Base-by-base conservation (phyloP, 2,797 vertebrate species). In the Acipenser ruthenus region DNA sequence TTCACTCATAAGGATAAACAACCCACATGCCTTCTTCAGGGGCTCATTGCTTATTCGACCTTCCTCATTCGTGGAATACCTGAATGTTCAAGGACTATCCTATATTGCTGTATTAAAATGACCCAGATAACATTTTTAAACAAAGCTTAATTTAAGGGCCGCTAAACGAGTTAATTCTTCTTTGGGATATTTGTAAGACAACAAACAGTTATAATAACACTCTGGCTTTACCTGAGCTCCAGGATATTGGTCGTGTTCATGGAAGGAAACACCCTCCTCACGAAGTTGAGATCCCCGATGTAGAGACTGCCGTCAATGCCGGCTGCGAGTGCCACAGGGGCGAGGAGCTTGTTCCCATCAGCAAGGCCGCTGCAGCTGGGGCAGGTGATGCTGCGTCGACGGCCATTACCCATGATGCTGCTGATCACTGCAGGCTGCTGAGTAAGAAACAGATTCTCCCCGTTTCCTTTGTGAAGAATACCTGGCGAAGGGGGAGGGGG, bases 311-410 rank as follows among this genome's bases (percentile, higher is more conserved):
- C 97, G 11, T 99, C 97, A 1, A 90, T 84, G 69, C 96, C 96
- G 71, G 95, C 93, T 1, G 97, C 95, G 81, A 99, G 97, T n/a
- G n/a, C n/a, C n/a, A n/a, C n/a, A n/a, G n/a, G n/a, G n/a, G n/a
- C 96, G 80, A 99, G 80, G 69, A 99, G 90, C 76, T 99, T 99
- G 88, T 99, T 99, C 74, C 97, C 95, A 63, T 99, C 97, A 0
- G 97, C 96, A 6, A 99, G 90, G 52, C 97, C 96, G 0, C 98
- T 99, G 78, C 97, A 99, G 87, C 97, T 99, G 10, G 97, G 97
- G 74, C 97, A 99, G 49, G 97, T 98, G 73, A 99, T 99, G 75
- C 96, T 99, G 68, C 97, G 92, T 7, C 96, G 87, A 6, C 97
- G 93, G 49, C 96, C 96, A 0, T 99, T 99, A 23, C 97, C 97